phyloP scores from a whole-genome alignment of 2,113 vertebrate genomes.

The Grallaria varia region DNA sequence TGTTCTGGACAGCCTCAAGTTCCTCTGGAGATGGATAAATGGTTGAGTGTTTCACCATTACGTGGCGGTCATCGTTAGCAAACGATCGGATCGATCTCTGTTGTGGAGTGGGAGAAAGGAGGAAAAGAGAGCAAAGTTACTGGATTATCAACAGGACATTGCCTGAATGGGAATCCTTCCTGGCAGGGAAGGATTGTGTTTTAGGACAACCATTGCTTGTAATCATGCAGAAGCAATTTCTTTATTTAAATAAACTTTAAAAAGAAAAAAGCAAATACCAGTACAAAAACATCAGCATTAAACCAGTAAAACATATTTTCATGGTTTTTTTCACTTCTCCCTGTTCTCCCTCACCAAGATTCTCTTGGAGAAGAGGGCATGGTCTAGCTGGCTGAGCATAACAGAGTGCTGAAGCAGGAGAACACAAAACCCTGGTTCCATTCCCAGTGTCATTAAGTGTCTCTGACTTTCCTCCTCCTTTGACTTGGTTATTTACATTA shows the following conservation, averaged over 20 bases:
- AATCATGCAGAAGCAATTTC: not conserved
- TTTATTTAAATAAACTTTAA: not conserved
- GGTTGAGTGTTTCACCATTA: slow-evolving; percentile 98
- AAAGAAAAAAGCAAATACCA: not conserved
- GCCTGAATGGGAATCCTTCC: not conserved
- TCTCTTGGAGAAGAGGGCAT: not conserved
- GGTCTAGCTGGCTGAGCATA: not conserved
- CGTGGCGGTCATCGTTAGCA: slow-evolving; percentile 97
- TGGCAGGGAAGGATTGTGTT: not conserved
- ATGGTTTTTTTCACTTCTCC: not conserved
- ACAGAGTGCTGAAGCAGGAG: not conserved
- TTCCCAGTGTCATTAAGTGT: not conserved
- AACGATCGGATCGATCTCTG: slow-evolving; percentile 99
- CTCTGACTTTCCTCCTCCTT: not conserved
- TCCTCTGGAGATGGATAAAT: slow-evolving; percentile 97
- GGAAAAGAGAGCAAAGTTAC: not conserved
- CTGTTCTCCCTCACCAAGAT: not conserved
- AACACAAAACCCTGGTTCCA: not conserved
- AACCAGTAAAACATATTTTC: not conserved
- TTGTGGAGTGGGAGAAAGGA: not conserved
- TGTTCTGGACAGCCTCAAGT: slow-evolving; percentile 95
- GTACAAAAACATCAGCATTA: not conserved
- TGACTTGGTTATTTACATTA: not conserved
- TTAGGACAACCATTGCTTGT: not conserved
- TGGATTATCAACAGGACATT: not conserved